Evolutionary conservation across 2,888 invertebrate genomes (phyloP).

Genomic region (Reticulitermes lucifugus): DNA sequence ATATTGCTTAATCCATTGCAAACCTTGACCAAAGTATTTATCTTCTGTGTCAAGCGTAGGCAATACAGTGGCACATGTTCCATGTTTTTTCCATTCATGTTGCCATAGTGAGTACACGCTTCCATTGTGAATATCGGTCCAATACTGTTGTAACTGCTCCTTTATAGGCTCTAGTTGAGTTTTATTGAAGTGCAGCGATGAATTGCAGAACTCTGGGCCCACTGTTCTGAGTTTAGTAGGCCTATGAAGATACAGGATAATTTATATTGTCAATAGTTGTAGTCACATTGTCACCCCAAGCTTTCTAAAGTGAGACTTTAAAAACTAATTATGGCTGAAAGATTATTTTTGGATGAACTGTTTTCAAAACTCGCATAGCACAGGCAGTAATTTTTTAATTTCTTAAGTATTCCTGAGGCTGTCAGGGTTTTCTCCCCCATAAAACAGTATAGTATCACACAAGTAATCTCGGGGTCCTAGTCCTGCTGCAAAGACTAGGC

Average conservation of each 20-base stretch:
- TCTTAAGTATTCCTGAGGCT: no score
- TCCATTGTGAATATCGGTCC: slow-evolving; percentile 80
- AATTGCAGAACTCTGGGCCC: slow-evolving; percentile 80
- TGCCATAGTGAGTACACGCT: slow-evolving; percentile 70
- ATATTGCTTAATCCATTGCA: slow-evolving; percentile 71
- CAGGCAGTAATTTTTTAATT: no score
- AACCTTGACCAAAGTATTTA: slow-evolving; percentile 76
- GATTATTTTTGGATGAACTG: no score
- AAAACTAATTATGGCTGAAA: no score
- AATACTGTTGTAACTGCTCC: slow-evolving; percentile 69
- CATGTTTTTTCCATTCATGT: slow-evolving; percentile 88
- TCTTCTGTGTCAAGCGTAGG: slow-evolving; percentile 70
- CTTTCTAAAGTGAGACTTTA: no score
- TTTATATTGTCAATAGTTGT: no score
- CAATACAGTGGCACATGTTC: slow-evolving; percentile 77
- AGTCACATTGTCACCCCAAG: no score
- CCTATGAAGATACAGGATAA: slow-evolving; percentile 60
- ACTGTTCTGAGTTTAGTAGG: slow-evolving; percentile 76
- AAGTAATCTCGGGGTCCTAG: no score
- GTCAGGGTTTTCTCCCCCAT: no score
- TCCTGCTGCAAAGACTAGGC: no score
- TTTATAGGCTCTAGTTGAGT: slow-evolving; percentile 71
- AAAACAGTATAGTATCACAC: no score
- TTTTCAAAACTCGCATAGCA: no score
- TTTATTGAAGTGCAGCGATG: slow-evolving; percentile 74